Base-by-base conservation (phyloP, 2,797 vertebrate genomes). In the Tragopan temminckii region DNA sequence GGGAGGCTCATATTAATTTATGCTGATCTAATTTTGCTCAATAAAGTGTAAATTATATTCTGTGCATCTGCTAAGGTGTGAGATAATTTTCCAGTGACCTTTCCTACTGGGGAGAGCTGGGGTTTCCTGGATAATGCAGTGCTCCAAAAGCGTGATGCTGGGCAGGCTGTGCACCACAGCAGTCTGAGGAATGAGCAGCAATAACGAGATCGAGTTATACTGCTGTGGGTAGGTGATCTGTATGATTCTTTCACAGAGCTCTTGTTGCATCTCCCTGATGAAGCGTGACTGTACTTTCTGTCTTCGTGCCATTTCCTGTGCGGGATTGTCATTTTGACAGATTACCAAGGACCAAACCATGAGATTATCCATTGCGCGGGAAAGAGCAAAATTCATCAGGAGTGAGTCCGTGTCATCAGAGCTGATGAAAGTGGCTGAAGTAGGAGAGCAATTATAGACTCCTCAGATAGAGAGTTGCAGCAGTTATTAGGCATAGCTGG, bases 11-110 rank as follows among this genome's bases (percentile, higher is more conserved):
- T 59, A 80, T 81, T 94, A 93, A 86, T 95, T 95, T 94, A 90
- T 80, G 80, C 90, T 94, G 93, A 90, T 95, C 91, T 94, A 93
- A 96, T 96, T 95, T 95, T 48, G 27, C 90, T 94, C 93, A 94
- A 76, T 93, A 91, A 93, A 86, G 93, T 83, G 89, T 92, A 75
- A 94, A 94, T 96, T 89, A 79, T 85, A 80, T 85, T 93, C 77
- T 33, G 33, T 70, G 87, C 80, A 5, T 81, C 95, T 88, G 77
- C 57, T 76, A 84, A 91, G 88, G 85, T 88, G 82, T 58, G 90
- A 90, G 80, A 45, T 95, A 67, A 91, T 96, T 94, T 88, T 81
- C 70, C 53, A 58, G 77, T 81, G 92, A 94, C 93, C 92, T 95
- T 97, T 95, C 74, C 77, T 68, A 21, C 59, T 52, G 76, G 80